Conservation (phyloP, 2,113 vertebrate genomes). For the Leptosomus discolor region DNA sequence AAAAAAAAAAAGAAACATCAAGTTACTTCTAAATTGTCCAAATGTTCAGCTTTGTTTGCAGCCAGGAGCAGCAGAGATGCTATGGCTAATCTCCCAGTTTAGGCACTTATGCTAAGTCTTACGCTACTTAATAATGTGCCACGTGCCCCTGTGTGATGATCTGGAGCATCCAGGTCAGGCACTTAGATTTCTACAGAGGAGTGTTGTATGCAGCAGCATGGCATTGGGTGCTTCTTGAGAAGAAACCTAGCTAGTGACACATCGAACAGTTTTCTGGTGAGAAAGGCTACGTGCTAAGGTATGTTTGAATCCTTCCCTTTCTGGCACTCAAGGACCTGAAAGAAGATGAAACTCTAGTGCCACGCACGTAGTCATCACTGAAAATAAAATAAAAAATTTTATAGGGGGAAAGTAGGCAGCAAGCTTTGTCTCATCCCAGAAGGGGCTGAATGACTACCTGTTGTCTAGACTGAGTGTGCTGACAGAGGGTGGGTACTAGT, state of each 20-base stretch:
- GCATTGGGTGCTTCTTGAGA: not conserved
- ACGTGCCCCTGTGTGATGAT: not conserved
- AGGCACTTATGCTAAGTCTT: not conserved
- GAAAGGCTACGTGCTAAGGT: not conserved
- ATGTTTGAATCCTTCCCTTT: not conserved
- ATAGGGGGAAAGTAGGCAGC: too few relatives aligned
- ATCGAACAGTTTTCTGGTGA: not conserved
- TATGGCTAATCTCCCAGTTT: not conserved
- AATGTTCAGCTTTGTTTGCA: not conserved
- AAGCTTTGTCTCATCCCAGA: not conserved
- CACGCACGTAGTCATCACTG: not conserved
- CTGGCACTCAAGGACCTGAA: not conserved
- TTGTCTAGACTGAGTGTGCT: accelerated
- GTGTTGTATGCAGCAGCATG: accelerated
- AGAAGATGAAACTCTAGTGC: not conserved
- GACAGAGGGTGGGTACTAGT: not conserved
- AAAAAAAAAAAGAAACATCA: not conserved
- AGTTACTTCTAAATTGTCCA: not conserved
- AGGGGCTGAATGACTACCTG: not conserved
- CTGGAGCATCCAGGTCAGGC: not conserved
- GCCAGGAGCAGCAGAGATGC: not conserved
- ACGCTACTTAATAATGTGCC: not conserved
- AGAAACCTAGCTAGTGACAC: not conserved
- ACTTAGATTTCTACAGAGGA: not conserved
- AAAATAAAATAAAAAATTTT: too few relatives aligned